Evolutionary conservation across 2,888 invertebrate species (phyloP), one percentile per base, ranked within the genome.

Genomic region (Digitonthophagus gazella): DNA sequence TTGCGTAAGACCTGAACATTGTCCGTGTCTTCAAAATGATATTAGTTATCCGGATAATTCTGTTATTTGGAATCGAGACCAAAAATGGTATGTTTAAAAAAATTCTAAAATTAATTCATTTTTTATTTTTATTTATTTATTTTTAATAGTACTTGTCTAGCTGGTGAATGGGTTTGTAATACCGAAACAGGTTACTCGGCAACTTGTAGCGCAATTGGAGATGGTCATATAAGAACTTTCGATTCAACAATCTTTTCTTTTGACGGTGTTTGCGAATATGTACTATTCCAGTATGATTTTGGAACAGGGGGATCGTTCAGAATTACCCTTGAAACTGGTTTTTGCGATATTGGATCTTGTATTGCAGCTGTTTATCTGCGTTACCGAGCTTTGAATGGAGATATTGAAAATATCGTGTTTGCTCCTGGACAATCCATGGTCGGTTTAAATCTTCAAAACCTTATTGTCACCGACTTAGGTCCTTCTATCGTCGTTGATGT

Each of bases 11-110:
- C 65, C 65, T 18, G 16, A 5, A 11, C 16, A 65, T 6, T 65
- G 65, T 14, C 65, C 65, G 5, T 65, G 65, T 55, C 55, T 44
- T 8, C 16, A 65, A 8, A 55, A 18, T 4, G 65, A 55, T n/a
- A 61, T 61, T 8, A 61, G 61, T 18, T 61, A 16, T n/a, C 19
- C 18, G 18, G 61, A 61, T 11, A n/a, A 19, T 18, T 18, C 19
- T 5, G 14, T 61, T 19, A 18, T 18, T n/a, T 18, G 61, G 5
- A 20, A 61, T 20, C 18, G 20, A 5, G 61, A 18, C 15, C 16
- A 61, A 20, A 61, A 18, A 61, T 61, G 61, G 61, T 61, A 61
- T 61, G 2, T 1, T 16, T 6, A 18, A 6, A 16, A 18, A 3
- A 18, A 16, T 58, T 20, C 18, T 16, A 19, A 18, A 44, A 44